Evolutionary conservation across 1,140 invertebrate species (phyloP), one percentile per base, ranked within the genome.

Genomic region (Caerostris extrusa): DNA sequence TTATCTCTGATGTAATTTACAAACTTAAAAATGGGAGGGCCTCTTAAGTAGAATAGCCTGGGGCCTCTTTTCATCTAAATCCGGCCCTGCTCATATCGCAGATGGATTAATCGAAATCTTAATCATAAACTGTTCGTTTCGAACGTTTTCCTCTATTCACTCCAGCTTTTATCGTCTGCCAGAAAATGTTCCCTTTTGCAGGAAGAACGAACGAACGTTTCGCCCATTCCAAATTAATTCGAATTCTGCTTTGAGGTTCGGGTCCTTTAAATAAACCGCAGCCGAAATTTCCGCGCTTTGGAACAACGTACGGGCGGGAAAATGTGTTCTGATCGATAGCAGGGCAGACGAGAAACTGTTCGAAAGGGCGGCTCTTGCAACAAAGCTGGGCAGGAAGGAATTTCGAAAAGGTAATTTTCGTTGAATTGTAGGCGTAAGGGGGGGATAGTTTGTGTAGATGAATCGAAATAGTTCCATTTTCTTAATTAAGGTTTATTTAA

Each of bases 251-350:
- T n/a, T n/a, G 34, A 14, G 71, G 71, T 34, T 77, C 34, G 71
- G 34, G n/a, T 77, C 50, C 71, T 77, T 77, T 50, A 77, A 77
- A 77, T 53, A 77, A 77, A 8, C 71, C 3, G 8, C 12, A 34
- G 34, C 17, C 61, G 50, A 34, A 77, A 77, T 77, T 77, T 77
- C 69, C 69, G 34, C 69, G 7, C 71, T 53, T 34, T 50, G 50
- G 71, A 77, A 77, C 71, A 12, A 64, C 10, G 34, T 12, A 12
- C 2, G 3, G 71, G 10, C 5, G 12, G 71, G 34, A 34, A 77
- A 77, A 77, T 53, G 71, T 64, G 61, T 77, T 77, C 8, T 53
- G 34, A 77, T 77, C 71, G 71, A 77, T 77, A 77, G 10, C 61
- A 1, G 50, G 7, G 71, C 71, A 77, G 71, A 53, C 19, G 34